These are phyloP conservation scores for Stratiolaelaps scimitus DNA, from an alignment of 1,140 invertebrate species.

Conservation along the genomic window DNA sequence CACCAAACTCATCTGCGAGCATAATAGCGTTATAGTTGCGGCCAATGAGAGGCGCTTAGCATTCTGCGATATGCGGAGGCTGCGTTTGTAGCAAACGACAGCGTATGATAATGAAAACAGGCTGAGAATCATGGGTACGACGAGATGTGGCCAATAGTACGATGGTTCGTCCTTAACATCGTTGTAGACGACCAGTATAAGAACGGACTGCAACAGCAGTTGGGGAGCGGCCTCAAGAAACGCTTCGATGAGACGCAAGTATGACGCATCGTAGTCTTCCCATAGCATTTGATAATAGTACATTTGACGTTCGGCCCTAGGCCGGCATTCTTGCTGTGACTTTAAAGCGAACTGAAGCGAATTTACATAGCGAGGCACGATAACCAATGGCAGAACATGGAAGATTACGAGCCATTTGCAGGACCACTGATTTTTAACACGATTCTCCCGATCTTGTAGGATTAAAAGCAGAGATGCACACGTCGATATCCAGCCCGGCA, in stretches of 20 bases:
- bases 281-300: conserved; percentile 14
- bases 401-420: conserved; percentile 4
- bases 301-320: neutral
- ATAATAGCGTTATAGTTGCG: neutral
- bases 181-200: neutral
- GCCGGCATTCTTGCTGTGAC: conserved; percentile 17
- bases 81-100: conserved; percentile 26
- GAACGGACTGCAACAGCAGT: neutral
- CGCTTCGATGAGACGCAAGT: neutral
- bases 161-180: conserved; percentile 9
- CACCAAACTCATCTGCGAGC: conserved; percentile 2
- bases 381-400: conserved; percentile 8
- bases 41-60: neutral
- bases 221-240: conserved; percentile 22
- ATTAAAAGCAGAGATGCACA: conserved; percentile 4
- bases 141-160: neutral
- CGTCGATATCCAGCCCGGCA: conserved; percentile 14
- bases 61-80: conserved; percentile 11
- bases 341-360: conserved; percentile 9
- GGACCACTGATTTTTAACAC: conserved; percentile 19
- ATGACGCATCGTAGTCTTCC: conserved; percentile 19
- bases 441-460: conserved; percentile 5
- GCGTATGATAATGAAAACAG: conserved; percentile 7
- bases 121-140: neutral
- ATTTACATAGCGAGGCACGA: conserved; percentile 9